A percentile compares a stretch with the other conserved stretches of the same genome.
phyloP scores from a whole-genome alignment of 2,888 invertebrate species.

The Drosophila flavopinicola region DNA sequence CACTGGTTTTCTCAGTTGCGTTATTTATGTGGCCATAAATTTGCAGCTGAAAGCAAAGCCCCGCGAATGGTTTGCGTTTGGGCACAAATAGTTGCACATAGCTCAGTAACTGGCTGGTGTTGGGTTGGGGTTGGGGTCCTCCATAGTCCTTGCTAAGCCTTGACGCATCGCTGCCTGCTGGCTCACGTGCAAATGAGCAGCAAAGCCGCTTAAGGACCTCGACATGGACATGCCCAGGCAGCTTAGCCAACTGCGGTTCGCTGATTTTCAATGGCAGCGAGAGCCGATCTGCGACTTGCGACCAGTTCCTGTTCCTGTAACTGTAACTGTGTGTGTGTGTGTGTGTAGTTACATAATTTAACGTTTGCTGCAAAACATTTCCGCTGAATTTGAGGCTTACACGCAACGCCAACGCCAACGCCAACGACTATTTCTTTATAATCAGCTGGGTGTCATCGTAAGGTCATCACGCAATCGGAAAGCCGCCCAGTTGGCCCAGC shows the following conservation, averaged over 20 bases:
- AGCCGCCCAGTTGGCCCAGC: slow-evolving; percentile 10
- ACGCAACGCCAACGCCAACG: slow-evolving; percentile 52
- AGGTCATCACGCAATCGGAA: slow-evolving; percentile 78
- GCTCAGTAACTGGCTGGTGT: background rate
- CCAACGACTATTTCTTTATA: slow-evolving; percentile 67
- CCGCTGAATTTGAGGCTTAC: slow-evolving; percentile 71
- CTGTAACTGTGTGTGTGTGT: slow-evolving; percentile 3
- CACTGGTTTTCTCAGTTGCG: slow-evolving; percentile 72
- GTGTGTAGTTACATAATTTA: slow-evolving; percentile 73
- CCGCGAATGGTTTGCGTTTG: slow-evolving; percentile 52
- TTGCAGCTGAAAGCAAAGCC: slow-evolving; percentile 77
- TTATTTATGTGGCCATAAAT: slow-evolving; percentile 76
- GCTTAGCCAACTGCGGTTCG: slow-evolving; percentile 73
- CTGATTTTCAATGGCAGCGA: slow-evolving; percentile 62
- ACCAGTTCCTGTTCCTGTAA: slow-evolving; percentile 12
- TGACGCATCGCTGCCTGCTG: slow-evolving; percentile 64
- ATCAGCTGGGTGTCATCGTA: slow-evolving; percentile 81
- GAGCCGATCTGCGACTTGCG: slow-evolving; percentile 3
- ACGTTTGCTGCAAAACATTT: slow-evolving; percentile 74
- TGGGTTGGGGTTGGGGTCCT: background rate
- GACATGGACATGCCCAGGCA: slow-evolving; percentile 49
- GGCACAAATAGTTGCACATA: slow-evolving; percentile 61
- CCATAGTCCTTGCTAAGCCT: slow-evolving; percentile 54
- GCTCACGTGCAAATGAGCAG: slow-evolving; percentile 71
- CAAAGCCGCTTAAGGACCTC: slow-evolving; percentile 73